Evolutionary conservation across 1,140 invertebrate species (phyloP), one percentile per base, ranked within the genome.

Genomic region (Hylaeus volcanicus): DNA sequence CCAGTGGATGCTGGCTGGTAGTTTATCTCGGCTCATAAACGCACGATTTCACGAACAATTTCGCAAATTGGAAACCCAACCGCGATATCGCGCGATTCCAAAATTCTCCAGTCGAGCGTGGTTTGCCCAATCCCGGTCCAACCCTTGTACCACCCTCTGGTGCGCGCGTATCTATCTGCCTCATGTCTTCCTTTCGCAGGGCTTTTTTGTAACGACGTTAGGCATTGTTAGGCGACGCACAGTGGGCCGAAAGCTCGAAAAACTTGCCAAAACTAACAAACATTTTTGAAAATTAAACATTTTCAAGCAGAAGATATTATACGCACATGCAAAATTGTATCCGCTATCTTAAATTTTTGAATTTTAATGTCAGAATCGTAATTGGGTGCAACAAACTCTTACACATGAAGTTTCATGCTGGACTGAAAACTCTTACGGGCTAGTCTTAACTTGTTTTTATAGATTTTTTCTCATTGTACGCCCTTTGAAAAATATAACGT

Each of bases 31-130:
- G 81, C 78, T 81, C 88, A 89, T 89, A 86, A 89, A 89, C 86
- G 88, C 85, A 89, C 86, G 83, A 89, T 88, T 86, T 89, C 88
- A 89, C 87, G 86, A 86, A 75, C 84, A 89, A 89, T 89, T 88
- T 86, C 80, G 86, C 82, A 89, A 89, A 89, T 89, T 89, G 88
- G 86, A 88, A 88, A 88, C 69, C 73, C 73, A 56, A 76, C 81
- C 85, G 60, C 74, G 83, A 82, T 26, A 26, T 79, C 81, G 55
- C 74, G n/a, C 43, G 45, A 82, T 79, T 79, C 53, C 70, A 73
- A 86, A 85, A 86, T 78, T 78, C 84, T 69, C 5, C 66, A 15
- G 4, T 56, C 63, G 6, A 26, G 8, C 12, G 8, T 11, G 1
- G 1, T 9, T 12, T 9, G 6, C 41, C 9, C 15, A 41, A 81